A percentile compares a stretch with the other conserved stretches of the same genome.
Evolutionary conservation across 2,888 invertebrate species (phyloP).

Genomic region (Diaprepes abbreviatus): DNA sequence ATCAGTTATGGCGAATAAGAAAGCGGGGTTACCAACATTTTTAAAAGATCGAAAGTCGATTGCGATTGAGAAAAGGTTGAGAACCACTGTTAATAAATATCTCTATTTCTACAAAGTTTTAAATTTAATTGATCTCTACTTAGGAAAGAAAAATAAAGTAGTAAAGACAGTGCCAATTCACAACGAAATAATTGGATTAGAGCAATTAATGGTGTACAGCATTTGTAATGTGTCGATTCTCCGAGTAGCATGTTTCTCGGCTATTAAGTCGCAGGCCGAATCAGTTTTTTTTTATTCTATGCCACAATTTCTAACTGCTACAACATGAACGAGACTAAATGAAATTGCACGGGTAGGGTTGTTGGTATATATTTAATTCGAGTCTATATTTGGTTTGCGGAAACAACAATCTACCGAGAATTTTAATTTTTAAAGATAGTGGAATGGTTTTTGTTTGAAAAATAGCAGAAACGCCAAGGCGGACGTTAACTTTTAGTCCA

Average conservation of each 20-base stretch:
- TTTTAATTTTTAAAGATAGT: slow-evolving; percentile 30
- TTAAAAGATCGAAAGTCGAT: too few relatives aligned
- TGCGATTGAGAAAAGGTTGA: too few relatives aligned
- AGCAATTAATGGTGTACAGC: slow-evolving; percentile 34
- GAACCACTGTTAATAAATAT: too few relatives aligned
- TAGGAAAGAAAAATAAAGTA: slow-evolving; percentile 15
- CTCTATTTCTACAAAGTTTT: too few relatives aligned
- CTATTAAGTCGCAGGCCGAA: slow-evolving; percentile 28
- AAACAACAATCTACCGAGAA: slow-evolving; percentile 27
- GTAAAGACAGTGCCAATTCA: slow-evolving; percentile 21
- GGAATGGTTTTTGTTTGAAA: not conserved
- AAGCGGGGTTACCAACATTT: too few relatives aligned
- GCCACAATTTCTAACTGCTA: slow-evolving; percentile 27
- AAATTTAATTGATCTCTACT: not conserved
- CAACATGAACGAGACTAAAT: slow-evolving; percentile 29
- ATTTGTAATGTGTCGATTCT: slow-evolving; percentile 35
- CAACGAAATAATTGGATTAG: slow-evolving; percentile 37
- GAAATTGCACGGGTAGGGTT: slow-evolving; percentile 23
- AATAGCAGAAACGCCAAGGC: not conserved
- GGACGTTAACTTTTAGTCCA: not conserved
- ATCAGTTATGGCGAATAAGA: too few relatives aligned
- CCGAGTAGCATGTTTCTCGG: slow-evolving; percentile 29
- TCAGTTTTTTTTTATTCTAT: slow-evolving; percentile 22
- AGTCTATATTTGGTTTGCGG: slow-evolving; percentile 27
- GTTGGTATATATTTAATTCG: slow-evolving; percentile 30